Conservation (phyloP, 2,113 vertebrate species). For the Lamprologus lemairii region DNA sequence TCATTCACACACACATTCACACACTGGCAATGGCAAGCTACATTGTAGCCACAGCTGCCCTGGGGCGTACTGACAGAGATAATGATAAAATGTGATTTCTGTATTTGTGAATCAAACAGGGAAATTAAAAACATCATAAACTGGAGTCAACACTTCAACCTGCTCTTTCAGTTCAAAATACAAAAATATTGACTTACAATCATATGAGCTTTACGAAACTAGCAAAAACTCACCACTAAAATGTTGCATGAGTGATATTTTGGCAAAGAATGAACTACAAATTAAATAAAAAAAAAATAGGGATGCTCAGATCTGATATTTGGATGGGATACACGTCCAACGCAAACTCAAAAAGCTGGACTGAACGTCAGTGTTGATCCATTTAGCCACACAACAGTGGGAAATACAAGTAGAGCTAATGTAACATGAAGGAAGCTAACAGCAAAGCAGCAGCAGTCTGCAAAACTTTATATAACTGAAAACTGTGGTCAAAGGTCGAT, state of each 20-base stretch:
- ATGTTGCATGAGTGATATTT: background rate
- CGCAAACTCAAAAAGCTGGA: fast-evolving
- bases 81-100: background rate
- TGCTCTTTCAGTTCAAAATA: background rate
- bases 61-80: no score
- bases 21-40: no score
- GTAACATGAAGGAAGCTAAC: background rate
- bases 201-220: background rate
- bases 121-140: background rate
- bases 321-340: fast-evolving
- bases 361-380: background rate
- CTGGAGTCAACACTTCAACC: background rate
- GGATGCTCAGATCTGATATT: background rate
- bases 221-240: background rate
- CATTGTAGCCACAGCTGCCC: no score
- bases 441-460: background rate
- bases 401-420: background rate
- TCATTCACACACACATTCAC: no score
- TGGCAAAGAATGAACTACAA: background rate
- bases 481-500: background rate
- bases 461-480: background rate
- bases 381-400: background rate
- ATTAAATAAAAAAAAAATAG: background rate
- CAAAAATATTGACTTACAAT: background rate
- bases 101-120: background rate